A percentile compares a stretch with the other conserved stretches of the same genome.
Conservation (phyloP, 2,888 invertebrate species). For the Dicyrtoma fusca region DNA sequence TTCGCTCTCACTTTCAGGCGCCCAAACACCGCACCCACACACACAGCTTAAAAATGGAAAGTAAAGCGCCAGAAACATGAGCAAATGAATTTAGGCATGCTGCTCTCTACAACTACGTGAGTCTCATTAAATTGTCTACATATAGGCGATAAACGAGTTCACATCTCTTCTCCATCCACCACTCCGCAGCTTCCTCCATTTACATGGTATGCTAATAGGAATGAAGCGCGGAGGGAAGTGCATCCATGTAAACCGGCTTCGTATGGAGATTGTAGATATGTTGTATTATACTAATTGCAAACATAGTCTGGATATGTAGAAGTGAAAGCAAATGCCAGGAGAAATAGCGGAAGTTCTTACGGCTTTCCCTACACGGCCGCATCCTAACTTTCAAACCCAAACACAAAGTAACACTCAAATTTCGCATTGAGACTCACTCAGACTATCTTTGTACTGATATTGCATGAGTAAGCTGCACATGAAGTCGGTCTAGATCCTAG, state of each 20-base stretch:
- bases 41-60: no score
- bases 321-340: neutral
- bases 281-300: constrained; percentile 24
- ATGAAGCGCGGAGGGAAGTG: no score
- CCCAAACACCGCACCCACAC: no score
- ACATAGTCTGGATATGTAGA: neutral
- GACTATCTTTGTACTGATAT: no score
- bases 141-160: neutral
- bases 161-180: neutral
- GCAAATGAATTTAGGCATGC: no score
- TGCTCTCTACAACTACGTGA: no score
- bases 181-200: neutral
- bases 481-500: no score
- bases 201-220: neutral
- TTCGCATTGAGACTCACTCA: no score
- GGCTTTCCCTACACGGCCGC: constrained; percentile 7
- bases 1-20: no score
- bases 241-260: neutral
- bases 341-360: constrained; percentile 20
- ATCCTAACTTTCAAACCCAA: neutral
- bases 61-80: no score
- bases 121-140: neutral
- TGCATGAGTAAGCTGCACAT: no score
- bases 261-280: neutral
- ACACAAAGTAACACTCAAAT: neutral